Evolutionary conservation across 2,888 invertebrate species (phyloP).

Genomic region (Mamestra brassicae): DNA sequence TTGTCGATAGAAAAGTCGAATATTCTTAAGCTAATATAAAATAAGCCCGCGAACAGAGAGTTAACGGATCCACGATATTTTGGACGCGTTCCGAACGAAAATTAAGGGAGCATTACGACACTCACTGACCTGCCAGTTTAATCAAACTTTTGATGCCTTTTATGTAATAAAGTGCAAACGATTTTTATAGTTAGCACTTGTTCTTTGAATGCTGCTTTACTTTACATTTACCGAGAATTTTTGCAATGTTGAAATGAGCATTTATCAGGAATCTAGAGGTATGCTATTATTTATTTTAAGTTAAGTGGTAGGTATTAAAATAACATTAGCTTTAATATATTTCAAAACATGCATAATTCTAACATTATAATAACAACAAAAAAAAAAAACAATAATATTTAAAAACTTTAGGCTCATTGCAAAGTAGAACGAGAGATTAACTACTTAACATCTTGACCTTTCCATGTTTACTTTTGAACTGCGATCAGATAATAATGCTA

Average conservation of each 20-base stretch:
- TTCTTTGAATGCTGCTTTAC: constrained; percentile 40
- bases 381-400: too few relatives aligned
- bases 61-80: constrained; percentile 85
- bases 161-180: constrained; percentile 57
- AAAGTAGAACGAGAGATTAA: neutral
- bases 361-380: neutral
- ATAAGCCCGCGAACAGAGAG: constrained; percentile 75
- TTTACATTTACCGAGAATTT: constrained; percentile 36
- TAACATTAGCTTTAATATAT: neutral
- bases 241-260: constrained; percentile 29
- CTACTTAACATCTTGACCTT: neutral
- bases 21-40: constrained; percentile 79
- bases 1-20: constrained; percentile 71
- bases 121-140: constrained; percentile 76
- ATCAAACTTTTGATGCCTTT: constrained; percentile 67
- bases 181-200: constrained; percentile 45
- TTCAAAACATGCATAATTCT: neutral
- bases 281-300: constrained; percentile 24
- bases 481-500: neutral
- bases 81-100: constrained; percentile 77
- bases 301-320: constrained; percentile 10
- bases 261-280: constrained; percentile 12
- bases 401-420: too few relatives aligned
- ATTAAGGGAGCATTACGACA: constrained; percentile 79
- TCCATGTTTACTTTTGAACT: neutral